Evolutionary conservation across 1,140 invertebrate genomes (phyloP), one percentile per base, ranked within the genome.

Genomic region (Heliconius nattereri): DNA sequence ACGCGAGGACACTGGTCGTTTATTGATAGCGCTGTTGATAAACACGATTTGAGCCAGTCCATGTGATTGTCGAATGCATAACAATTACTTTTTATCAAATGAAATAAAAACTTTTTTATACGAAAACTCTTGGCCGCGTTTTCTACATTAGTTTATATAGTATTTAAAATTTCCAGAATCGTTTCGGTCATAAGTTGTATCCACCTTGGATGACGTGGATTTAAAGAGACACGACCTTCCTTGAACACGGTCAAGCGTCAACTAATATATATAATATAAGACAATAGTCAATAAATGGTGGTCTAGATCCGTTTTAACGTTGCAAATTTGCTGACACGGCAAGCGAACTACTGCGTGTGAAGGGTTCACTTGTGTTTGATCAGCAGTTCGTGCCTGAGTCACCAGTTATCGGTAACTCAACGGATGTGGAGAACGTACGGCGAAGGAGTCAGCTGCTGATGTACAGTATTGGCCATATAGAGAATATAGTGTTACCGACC

Each of bases 401-500:
- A 93, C 82, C 73, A 89, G 80, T 92, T 93, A 92, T 93, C 92
- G 89, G 89, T 86, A 90, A 82, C 84, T 83, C 86, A 88, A 77
- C 90, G 91, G 90, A 92, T 90, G 90, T 88, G 78, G 80, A 89
- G 81, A 85, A 87, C 82, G 84, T 81, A 81, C 81, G 75, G 78
- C 66, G 26, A 82, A 85, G 79, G 83, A 87, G 77, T 90, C 90
- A 84, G 32, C 90, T 91, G 89, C 91, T 92, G 90, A 90, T 87
- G 80, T 82, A 79, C 84, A 83, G 83, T 87, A 88, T 91, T 88
- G 85, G 78, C 87, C 87, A 87, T 91, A 92, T 86, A 88, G 84
- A 87, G 83, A 87, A 90, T 88, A 87, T 86, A 85, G 84, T 84
- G 87, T 85, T 86, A 82, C 81, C 80, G 83, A 85, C 83, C 83